A percentile compares a stretch with the other conserved stretches of the same genome.
These are phyloP conservation scores for Muscidifurax raptorellus DNA, from an alignment of 1,140 invertebrate species.

Conservation along the genomic window DNA sequence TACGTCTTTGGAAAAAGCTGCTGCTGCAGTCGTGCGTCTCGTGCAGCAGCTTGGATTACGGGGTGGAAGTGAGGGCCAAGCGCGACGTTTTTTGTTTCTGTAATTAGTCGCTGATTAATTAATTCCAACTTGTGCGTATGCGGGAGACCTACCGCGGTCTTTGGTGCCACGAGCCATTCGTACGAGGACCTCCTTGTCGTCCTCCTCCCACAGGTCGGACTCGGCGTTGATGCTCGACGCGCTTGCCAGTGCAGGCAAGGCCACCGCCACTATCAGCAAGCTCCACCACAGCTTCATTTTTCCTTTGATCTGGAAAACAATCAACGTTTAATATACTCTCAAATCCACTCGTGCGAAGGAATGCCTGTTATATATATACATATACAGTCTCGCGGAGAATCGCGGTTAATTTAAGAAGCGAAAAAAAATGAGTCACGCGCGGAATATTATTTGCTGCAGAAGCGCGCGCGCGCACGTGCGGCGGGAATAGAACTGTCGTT, in stretches of 20 bases:
- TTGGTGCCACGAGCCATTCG: constrained; percentile 85
- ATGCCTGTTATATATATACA: too few species aligned
- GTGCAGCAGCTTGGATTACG: too few species aligned
- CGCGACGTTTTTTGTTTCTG: too few species aligned
- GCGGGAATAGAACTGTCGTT: constrained; percentile 11
- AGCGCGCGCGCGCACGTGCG: background rate
- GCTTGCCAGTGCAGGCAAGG: constrained; percentile 66
- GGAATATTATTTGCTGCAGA: background rate
- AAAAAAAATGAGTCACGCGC: background rate
- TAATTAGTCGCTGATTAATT: too few species aligned
- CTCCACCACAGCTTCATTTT: constrained; percentile 75
- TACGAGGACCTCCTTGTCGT: constrained; percentile 85
- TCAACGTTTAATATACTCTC: too few species aligned
- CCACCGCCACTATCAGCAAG: constrained; percentile 66
- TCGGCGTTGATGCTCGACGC: constrained; percentile 66
- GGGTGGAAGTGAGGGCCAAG: too few species aligned
- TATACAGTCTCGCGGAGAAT: too few species aligned
- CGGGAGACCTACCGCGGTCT: constrained; percentile 76
- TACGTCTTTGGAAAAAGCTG: too few species aligned
- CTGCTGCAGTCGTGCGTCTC: too few species aligned
- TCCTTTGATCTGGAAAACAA: constrained; percentile 56
- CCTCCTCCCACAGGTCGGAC: constrained; percentile 76
- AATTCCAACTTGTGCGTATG: too few species aligned
- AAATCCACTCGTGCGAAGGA: too few species aligned
- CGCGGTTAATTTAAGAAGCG: background rate